Evolutionary conservation across 2,113 vertebrate genomes (phyloP), one percentile per base, ranked within the genome.

Genomic region (Onychorhynchus coronatus): DNA sequence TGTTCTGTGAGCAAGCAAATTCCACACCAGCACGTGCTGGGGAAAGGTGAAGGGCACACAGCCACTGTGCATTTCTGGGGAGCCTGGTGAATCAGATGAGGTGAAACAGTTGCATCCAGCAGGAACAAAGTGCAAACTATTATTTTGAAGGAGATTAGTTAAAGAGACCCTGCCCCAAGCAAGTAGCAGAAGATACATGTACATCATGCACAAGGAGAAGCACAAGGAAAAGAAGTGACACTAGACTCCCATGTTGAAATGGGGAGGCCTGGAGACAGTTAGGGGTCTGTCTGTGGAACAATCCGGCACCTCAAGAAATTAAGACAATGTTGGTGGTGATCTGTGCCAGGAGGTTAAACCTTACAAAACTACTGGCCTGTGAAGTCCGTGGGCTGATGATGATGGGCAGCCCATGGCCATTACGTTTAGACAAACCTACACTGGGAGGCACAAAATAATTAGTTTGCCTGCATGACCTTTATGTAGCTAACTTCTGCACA

Each of bases 11-110:
- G 28, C 30, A 80, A 73, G 44, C 46, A 33, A 62, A 71, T 78
- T 82, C 31, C 50, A 31, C 12, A 17, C 25, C 58, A 68, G 79
- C 28, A 17, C 0, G 1, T 2, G 1, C 9, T 1, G 20, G 15
- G 37, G 17, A 76, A 80, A 56, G 76, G n/a, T 37, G 30, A 35
- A 53, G 41, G 55, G 12, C 24, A 44, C 8, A 39, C 6, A 42
- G 41, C 41, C 49, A 42, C 49, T 6, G 3, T 12, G 17, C 0
- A 0, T 37, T 65, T 58, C 42, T 50, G 44, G 35, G n/a, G 37
- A 56, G 35, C n/a, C 37, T 63, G 28, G 6, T 0, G 4, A 67
- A 8, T 80, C 39, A 70, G 65, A 21, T 41, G 44, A 65, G 23
- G 30, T 76, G 55, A 56, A 75, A 70, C 21, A 73, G 25, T 42